phyloP scores from a whole-genome alignment of 2,888 invertebrate genomes.

The Pyrrhosoma nymphula region DNA sequence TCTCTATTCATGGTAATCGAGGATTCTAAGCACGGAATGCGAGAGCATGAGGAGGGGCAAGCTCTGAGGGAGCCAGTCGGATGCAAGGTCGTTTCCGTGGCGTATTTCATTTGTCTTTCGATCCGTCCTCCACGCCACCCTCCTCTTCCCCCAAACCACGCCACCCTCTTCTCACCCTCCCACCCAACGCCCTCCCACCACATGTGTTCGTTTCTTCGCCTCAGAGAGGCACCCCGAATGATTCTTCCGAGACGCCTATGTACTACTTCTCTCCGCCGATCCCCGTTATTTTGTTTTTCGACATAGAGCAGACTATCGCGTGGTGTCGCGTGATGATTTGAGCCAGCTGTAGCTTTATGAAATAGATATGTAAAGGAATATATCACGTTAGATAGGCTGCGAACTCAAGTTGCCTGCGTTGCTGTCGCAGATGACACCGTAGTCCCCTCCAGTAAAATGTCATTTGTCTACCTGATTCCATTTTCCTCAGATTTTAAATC shows the following conservation, averaged over 20 bases:
- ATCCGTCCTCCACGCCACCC: neutral
- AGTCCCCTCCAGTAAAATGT: neutral
- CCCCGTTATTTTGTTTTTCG: neutral
- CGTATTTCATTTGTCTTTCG: slow-evolving; percentile 40
- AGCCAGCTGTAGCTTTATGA: neutral
- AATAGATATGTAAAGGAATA: neutral
- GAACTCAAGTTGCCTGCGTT: neutral
- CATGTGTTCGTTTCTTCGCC: slow-evolving; percentile 33
- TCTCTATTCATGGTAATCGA: slow-evolving; percentile 34
- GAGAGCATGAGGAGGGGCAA: neutral
- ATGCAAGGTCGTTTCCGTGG: slow-evolving; percentile 51
- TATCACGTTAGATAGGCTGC: too few species aligned
- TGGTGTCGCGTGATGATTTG: neutral
- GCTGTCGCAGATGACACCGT: neutral
- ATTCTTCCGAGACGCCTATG: neutral
- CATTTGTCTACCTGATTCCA: neutral
- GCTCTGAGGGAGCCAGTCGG: slow-evolving; percentile 42
- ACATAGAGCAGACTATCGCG: neutral
- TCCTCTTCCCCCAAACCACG: neutral
- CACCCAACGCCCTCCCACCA: neutral
- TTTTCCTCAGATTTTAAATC: neutral
- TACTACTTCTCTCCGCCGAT: neutral
- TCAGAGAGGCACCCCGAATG: neutral
- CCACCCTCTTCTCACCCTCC: neutral
- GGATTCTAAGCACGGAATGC: slow-evolving; percentile 45